These are phyloP conservation scores for Asobara japonica DNA, from an alignment of 1,140 invertebrate species.

Conservation along the genomic window DNA sequence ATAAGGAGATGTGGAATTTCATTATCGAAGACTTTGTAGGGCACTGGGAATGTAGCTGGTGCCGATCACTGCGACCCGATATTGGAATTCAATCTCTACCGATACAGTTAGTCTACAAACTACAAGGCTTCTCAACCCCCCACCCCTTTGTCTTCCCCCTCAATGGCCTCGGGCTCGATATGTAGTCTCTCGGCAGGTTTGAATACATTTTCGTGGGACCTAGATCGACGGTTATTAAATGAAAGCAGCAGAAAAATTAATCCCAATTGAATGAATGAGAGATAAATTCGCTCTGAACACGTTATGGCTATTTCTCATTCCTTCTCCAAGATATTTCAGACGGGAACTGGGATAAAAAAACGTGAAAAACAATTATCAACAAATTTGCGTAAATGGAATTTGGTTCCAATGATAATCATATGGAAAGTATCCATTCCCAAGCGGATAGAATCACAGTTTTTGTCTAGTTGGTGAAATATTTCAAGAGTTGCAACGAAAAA, in stretches of 20 bases:
- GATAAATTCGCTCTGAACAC: too few relatives aligned
- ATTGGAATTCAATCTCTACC: conserved; percentile 55
- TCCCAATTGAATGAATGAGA: too few relatives aligned
- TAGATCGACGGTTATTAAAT: neutral
- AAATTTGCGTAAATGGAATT: too few relatives aligned
- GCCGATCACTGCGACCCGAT: conserved; percentile 43
- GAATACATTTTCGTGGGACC: neutral
- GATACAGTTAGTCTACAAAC: conserved; percentile 28
- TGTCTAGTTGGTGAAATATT: too few relatives aligned
- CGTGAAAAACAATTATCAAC: too few relatives aligned
- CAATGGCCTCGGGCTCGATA: neutral
- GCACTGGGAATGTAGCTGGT: conserved; percentile 29
- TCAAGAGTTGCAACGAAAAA: too few relatives aligned
- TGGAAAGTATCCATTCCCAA: too few relatives aligned
- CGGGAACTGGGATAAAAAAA: neutral
- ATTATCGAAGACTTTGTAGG: conserved; percentile 29
- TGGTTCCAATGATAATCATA: too few relatives aligned
- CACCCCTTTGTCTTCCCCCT: neutral
- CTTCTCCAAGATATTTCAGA: too few relatives aligned
- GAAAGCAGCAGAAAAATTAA: too few relatives aligned
- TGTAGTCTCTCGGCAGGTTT: neutral
- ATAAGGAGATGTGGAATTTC: conserved; percentile 38
- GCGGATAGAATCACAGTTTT: too few relatives aligned
- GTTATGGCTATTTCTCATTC: too few relatives aligned
- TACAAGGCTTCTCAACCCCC: conserved; percentile 13